Base-by-base conservation (phyloP, 2,797 vertebrate species). In the Thripadectes ignobilis region DNA sequence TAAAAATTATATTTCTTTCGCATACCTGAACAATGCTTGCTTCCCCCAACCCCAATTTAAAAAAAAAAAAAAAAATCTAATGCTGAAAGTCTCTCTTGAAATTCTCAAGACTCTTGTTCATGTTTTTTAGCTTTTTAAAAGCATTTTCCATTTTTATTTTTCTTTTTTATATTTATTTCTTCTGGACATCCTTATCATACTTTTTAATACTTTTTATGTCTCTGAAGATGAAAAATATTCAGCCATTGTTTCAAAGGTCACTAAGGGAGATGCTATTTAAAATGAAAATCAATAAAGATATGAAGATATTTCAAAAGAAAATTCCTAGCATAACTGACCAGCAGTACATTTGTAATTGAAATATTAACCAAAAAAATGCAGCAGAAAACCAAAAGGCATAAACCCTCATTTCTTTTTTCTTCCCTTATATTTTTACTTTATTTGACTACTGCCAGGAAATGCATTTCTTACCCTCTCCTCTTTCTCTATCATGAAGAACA, bases 61-160 rank as follows among this genome's bases (percentile, higher is more conserved):
- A 32, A 32, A 39, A 39, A 39, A 54, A 51, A 7, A 48, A 71
- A 68, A 71, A 58, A 38, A 26, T 5, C 0, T 22, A 45, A 66
- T 36, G 9, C 3, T 76, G 21, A 79, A 85, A 38, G 29, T 6
- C 12, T 54, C 7, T 38, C 9, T 32, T 78, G 24, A 88, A 71
- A 67, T 62, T 59, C 24, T 83, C 32, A 80, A 23, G 13, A 48
- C 3, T 51, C 85, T 65, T 52, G 6, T 52, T 61, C 30, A 3
- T 1, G 0, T 7, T 12, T 68, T 51, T 18, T 1, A 41, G 22
- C 22, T 24, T 29, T 26, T 5, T 4, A 34, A 18, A 24, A 18
- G 3, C 21, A 5, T 12, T 12, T 13, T 8, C 15, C 39, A 14
- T 39, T 39, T 39, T 39, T 39, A 15, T 39, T 39, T 30, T 41